Evolutionary conservation across 37 sponge, comb jelly and placozoan species (phyloP), one percentile per base, ranked within the genome.

Genomic region (Beroe ovata): DNA sequence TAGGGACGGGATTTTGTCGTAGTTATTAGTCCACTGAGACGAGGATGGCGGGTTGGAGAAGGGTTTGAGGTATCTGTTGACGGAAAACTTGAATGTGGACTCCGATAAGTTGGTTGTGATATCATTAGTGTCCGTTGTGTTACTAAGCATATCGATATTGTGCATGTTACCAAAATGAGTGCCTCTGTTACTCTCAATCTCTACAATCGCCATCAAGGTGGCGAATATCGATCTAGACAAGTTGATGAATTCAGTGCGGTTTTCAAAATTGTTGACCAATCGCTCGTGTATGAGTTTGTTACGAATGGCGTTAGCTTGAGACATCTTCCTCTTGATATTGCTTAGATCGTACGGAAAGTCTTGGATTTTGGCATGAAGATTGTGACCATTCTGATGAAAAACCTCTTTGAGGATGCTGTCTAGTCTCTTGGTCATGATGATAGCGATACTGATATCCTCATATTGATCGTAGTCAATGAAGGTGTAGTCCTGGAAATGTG

Each of bases 381-480:
- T 30, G 1, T 66, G 18, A 26, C 69, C 69, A 33, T 37, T 25
- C 35, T 66, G 69, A 25, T 66, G 69, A 32, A 66, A 66, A 66
- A 66, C 69, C 2, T 77, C 84, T 22, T 35, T 39, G 11, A 77
- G 84, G 23, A 77, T 77, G 22, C 38, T 33, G 47, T 77, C 84
- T 21, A 77, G 8, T 19, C 84, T 11, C 29, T 77, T 77, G n/a
- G 84, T 77, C 26, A 77, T 54, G 3, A 32, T 77, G 19, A 77
- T 35, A n/a, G 54, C 84, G 0, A 77, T 39, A 40, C 54, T 77
- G 84, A 77, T 77, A 40, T 77, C 84, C 29, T 77, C 84, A 40
- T 42, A 77, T 39, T 42, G 42, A 23, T 77, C 84, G 47, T 77
- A 77, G 28, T 77, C 84, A 77, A 77, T 77, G 33, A 42, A 77